Evolutionary conservation across 2,113 vertebrate species (phyloP), one percentile per base, ranked within the genome.

Genomic region (Rhipidura dahli): DNA sequence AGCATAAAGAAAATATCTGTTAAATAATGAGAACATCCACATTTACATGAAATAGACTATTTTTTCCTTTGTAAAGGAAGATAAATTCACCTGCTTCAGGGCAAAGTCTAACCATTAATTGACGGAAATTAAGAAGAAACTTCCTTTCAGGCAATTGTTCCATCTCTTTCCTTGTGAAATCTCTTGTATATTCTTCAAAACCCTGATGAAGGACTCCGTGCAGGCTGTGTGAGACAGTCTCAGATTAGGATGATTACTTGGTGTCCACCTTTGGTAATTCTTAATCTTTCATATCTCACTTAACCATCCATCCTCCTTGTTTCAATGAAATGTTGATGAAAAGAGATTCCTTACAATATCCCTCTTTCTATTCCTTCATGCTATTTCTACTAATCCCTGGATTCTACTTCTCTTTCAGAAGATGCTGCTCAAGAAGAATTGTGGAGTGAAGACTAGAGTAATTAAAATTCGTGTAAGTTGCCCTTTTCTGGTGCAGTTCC

Each of bases 391-490:
- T 97, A 95, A 97, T 80, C 35, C 19, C 31, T 85, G 89, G 66
- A 86, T 97, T 94, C 71, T 95, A 65, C 94, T 88, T 98, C 94
- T 95, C 97, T 97, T 98, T 97, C 96, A 99, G 98, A 99, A 99
- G 98, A 99, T 99, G 99, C 98, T 99, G 83, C 98, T 99, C 72
- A 99, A 98, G 96, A 99, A 98, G 97, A 99, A 98, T 94, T 99
- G 98, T 42, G 98, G 98, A 77, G 98, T 95, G 56, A 99, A 99
- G 97, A 98, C 98, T 16, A 98, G 98, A 97, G 98, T 98, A 76
- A 98, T 99, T 95, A 99, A 99, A 98, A 99, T 99, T 51, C 97
- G 89, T 97, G 98, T 99, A 97, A 99, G 99, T 98, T 92, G 61
- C 28, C 37, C n/a, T 72, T 90, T 91, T 30, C 66, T 70, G 50